Evolutionary conservation across 2,888 invertebrate species (phyloP), one percentile per base, ranked within the genome.

Genomic region (Metellina segmentata): DNA sequence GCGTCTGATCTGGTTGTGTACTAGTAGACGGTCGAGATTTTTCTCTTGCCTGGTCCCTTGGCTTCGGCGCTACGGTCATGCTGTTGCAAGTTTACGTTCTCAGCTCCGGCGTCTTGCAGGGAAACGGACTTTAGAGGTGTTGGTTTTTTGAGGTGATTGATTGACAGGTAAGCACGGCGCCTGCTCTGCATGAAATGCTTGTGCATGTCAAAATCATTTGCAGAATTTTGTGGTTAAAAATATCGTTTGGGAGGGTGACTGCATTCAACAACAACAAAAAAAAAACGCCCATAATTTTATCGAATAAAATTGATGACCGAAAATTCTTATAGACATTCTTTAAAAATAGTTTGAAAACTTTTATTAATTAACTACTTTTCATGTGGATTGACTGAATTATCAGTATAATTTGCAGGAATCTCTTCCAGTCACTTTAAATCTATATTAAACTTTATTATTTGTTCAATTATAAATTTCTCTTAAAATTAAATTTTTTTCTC

Each of bases 21-120:
- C 83, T 85, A 85, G 83, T 74, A 34, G 72, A 20, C 34, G 52
- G 20, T 13, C 20, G 48, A 34, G 61, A 48, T 48, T 81, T 8
- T 61, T 61, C 11, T 52, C 34, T 83, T 13, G 34, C 19, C 7
- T 52, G n/a, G 19, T n/a, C 53, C 72, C 34, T 52, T 51, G 51
- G 52, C 16, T 4, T 75, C 11, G 34, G 19, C 34, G 75, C 48
- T 49, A 52, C 9, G 16, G 77, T 13, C 52, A 78, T 78, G 78
- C 52, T 13, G 6, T 16, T 51, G 78, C 51, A 51, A 52, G 79
- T 34, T 61, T 34, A n/a, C 75, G 48, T 34, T 34, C 61, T 16
- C 11, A 11, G 61, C 61, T 61, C 61, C 13, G 61, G 61, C 61
- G 61, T 61, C 11, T 9, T 61, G 61, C 61, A 61, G 61, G 61